phyloP scores from a whole-genome alignment of 2,113 vertebrate genomes.

The Pachyramphus minor region DNA sequence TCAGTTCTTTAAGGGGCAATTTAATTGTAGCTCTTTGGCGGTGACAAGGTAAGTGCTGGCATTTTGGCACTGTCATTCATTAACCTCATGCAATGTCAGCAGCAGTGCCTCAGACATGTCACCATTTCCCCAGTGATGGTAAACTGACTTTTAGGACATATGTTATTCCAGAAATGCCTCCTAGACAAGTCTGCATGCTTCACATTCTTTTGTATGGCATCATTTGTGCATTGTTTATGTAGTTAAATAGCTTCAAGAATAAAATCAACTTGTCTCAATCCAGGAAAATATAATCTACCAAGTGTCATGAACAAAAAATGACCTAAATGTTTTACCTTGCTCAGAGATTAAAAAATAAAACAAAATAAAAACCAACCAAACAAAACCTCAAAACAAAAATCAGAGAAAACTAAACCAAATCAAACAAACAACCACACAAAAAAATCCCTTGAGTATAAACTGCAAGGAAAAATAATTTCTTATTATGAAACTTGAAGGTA shows the following conservation, averaged over 20 bases:
- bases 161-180: constrained; percentile 27
- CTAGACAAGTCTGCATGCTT: constrained; percentile 20
- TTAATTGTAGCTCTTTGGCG: constrained; percentile 74
- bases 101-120: constrained; percentile 64
- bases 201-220: neutral
- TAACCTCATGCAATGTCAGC: constrained; percentile 68
- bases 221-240: neutral
- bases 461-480: neutral
- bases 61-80: constrained; percentile 76
- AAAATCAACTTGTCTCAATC: neutral
- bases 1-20: constrained; percentile 75
- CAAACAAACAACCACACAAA: neutral
- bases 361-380: neutral
- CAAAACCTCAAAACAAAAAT: fast-evolving
- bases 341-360: neutral
- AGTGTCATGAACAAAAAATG: neutral
- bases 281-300: neutral
- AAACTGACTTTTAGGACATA: constrained; percentile 43
- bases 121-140: constrained; percentile 49
- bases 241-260: neutral
- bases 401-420: neutral
- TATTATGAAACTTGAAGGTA: neutral
- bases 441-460: neutral
- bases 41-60: constrained; percentile 76
- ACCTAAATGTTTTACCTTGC: neutral